phyloP scores from a whole-genome alignment of 2,797 vertebrate genomes.

The Enteromius thamalakanensis region DNA sequence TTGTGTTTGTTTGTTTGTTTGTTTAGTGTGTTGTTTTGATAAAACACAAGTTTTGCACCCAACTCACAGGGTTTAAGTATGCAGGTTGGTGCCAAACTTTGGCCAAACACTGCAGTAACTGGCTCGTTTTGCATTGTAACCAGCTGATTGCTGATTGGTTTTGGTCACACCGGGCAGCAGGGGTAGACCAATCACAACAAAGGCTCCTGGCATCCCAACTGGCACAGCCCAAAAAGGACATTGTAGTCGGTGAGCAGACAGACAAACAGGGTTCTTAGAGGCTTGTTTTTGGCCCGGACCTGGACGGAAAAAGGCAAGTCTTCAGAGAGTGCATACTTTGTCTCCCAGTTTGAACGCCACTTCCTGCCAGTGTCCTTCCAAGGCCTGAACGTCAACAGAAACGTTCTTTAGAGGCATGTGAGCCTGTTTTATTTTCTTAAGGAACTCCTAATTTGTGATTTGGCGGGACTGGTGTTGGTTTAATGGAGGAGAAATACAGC shows the following conservation, averaged over 20 bases:
- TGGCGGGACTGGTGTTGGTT: neutral
- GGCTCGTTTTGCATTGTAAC: constrained; percentile 39
- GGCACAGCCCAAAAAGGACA: constrained; percentile 45
- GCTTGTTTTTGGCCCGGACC: constrained; percentile 48
- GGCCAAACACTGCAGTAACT: constrained; percentile 56
- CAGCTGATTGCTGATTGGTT: constrained; percentile 56
- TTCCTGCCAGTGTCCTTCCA: constrained; percentile 47
- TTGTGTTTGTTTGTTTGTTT: constrained; percentile 12
- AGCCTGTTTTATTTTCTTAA: neutral
- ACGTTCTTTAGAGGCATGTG: constrained; percentile 37
- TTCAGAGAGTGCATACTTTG: constrained; percentile 47
- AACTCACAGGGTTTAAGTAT: constrained; percentile 6
- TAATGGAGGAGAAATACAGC: neutral
- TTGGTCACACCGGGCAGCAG: constrained; percentile 38
- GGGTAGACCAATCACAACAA: constrained; percentile 51
- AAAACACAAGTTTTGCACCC: constrained; percentile 8
- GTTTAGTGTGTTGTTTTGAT: constrained; percentile 18
- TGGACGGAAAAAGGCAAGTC: constrained; percentile 46
- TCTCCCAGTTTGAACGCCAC: constrained; percentile 41
- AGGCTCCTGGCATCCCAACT: constrained; percentile 26
- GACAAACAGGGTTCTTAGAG: constrained; percentile 36
- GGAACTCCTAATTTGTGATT: constrained; percentile 28
- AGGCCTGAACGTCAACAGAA: constrained; percentile 39
- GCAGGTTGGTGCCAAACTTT: constrained; percentile 26
- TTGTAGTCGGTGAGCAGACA: constrained; percentile 34